Base-by-base conservation (phyloP, 2,113 vertebrate genomes). In the Taxidea taxus region DNA sequence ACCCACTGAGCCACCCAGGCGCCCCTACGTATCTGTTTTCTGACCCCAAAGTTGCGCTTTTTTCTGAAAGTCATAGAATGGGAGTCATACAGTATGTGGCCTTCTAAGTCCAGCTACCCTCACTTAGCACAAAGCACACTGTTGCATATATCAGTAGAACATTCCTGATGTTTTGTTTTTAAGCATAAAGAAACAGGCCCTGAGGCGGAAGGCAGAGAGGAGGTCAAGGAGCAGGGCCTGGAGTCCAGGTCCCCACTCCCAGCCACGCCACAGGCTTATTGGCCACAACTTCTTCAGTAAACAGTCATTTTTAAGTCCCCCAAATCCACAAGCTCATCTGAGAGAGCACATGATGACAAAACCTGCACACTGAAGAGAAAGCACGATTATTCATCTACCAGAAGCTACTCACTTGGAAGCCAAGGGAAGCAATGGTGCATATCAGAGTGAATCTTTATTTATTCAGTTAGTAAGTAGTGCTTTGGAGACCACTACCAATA, bases 1-100 rank as follows among this genome's bases (percentile, higher is more conserved):
- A n/a, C n/a, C n/a, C n/a, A n/a, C n/a, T n/a, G n/a, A n/a, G n/a
- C n/a, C n/a, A n/a, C n/a, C n/a, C n/a, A n/a, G n/a, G n/a, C n/a
- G n/a, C n/a, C n/a, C n/a, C 49, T 47, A 64, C 62, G 80, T 60
- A 54, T 93, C 62, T 84, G 56, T 96, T 94, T 93, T 75, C 85
- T 95, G 83, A 95, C 39, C 44, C 44, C 6, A 3, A 39, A 39
- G 8, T 72, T 96, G 58, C 70, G 37, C 29, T 42, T 92, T 91
- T 95, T 94, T 39, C 80, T 74, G 92, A 95, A 93, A 94, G 44
- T 27, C 29, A 16, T 62, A 74, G 56, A 42, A 93, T 80, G 31
- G 27, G 56, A 90, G 77, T 66, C 29, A 12, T 39, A 54, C 6
- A 58, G 31, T 70, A 29, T 20, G 34, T 90, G 80, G 86, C 80